These are phyloP conservation scores for Opisthocomus hoazin DNA, from an alignment of 2,113 vertebrate genomes.

Conservation along the genomic window DNA sequence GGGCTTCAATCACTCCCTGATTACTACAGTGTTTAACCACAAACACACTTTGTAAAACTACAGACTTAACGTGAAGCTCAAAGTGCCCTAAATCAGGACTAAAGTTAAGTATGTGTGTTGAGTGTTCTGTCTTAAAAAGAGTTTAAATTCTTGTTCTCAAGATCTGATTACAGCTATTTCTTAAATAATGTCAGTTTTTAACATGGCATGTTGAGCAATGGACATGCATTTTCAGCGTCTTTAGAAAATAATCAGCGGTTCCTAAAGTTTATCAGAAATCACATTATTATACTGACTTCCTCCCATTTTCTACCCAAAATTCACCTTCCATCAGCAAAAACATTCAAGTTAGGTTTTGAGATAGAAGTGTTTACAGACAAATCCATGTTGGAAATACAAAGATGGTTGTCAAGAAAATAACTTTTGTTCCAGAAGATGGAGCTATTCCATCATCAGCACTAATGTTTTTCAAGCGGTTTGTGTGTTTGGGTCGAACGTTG, in stretches of 20 bases:
- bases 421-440: conserved; percentile 64
- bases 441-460: conserved; percentile 65
- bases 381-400: neutral
- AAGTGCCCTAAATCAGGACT: neutral
- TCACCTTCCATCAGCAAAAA: neutral
- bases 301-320: neutral
- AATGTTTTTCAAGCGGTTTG: neutral
- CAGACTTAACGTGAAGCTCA: neutral
- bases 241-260: neutral
- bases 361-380: neutral
- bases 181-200: neutral
- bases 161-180: neutral
- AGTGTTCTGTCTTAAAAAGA: neutral
- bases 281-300: neutral
- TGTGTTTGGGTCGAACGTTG: neutral
- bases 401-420: neutral
- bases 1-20: neutral
- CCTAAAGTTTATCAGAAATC: neutral
- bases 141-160: neutral
- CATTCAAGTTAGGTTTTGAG: neutral
- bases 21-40: neutral
- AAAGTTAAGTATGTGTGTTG: neutral
- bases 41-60: neutral
- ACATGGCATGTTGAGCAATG: neutral
- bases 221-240: neutral